These are phyloP conservation scores for Morpho achilles DNA, from an alignment of 2,888 invertebrate genomes.

Conservation along the genomic window DNA sequence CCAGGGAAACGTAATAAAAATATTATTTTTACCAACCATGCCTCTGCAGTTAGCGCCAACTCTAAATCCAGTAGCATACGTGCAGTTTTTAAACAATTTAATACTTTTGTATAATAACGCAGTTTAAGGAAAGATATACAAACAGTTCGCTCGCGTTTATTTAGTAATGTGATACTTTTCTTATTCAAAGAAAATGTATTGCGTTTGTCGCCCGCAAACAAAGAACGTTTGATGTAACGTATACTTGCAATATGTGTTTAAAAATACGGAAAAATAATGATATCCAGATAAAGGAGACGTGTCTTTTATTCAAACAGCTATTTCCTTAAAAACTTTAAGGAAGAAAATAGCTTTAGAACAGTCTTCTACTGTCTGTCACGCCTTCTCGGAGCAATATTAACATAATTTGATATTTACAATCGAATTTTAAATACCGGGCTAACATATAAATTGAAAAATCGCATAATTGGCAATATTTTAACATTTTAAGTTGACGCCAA, in stretches of 20 bases:
- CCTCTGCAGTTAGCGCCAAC: constrained; percentile 5
- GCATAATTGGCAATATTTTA: too few relatives aligned
- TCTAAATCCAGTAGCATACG: constrained; percentile 10
- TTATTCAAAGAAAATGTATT: constrained; percentile 37
- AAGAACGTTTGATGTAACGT: constrained; percentile 23
- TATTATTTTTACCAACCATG: constrained; percentile 26
- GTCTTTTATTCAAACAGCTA: not conserved
- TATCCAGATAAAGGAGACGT: not conserved
- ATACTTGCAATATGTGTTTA: constrained; percentile 4
- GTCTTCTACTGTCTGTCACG: too few relatives aligned
- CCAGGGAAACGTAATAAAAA: constrained; percentile 55
- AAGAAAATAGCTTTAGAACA: too few relatives aligned
- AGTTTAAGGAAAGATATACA: constrained; percentile 38
- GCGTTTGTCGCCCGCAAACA: constrained; percentile 21
- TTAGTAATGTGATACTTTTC: constrained; percentile 53
- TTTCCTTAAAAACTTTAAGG: too few relatives aligned
- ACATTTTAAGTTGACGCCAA: too few relatives aligned
- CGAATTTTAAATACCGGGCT: too few relatives aligned
- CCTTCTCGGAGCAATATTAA: not conserved
- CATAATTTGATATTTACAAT: too few relatives aligned
- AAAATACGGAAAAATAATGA: constrained; percentile 17
- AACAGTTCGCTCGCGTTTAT: constrained; percentile 52
- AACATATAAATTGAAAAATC: too few relatives aligned
- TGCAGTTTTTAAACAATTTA: constrained; percentile 16
- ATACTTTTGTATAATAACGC: not conserved